Evolutionary conservation across 2,113 vertebrate species (phyloP).

Genomic region (Callaeas wilsoni): DNA sequence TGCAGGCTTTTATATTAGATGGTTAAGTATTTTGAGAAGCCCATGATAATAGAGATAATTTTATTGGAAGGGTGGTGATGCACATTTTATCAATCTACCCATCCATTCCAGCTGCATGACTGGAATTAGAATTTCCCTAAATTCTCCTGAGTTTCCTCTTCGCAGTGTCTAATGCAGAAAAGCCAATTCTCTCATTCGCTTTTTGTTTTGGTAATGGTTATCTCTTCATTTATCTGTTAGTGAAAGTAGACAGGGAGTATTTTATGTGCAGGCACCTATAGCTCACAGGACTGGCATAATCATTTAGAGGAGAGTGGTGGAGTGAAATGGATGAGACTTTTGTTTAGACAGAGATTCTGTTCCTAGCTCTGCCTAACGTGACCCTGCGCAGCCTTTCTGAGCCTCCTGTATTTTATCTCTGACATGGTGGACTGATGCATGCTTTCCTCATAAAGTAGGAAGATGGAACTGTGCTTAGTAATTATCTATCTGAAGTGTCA

Average conservation of each 20-base stretch:
- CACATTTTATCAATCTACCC: not conserved
- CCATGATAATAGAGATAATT: not conserved
- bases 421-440: not conserved
- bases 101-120: not conserved
- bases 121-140: not conserved
- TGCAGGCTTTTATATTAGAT: not conserved
- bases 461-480: not conserved
- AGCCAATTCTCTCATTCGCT: not conserved
- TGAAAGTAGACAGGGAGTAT: constrained; percentile 7
- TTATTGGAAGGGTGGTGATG: not conserved
- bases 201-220: not conserved
- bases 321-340: constrained; percentile 4
- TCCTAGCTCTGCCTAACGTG: not conserved
- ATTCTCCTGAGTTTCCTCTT: not conserved
- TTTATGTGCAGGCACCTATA: not conserved
- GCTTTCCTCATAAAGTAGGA: not conserved
- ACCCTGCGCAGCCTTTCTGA: not conserved
- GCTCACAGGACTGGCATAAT: not conserved
- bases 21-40: not conserved
- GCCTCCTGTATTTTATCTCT: not conserved
- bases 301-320: not conserved
- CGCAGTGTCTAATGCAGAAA: not conserved
- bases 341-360: constrained; percentile 24
- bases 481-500: not conserved
- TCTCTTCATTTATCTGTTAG: not conserved